These are phyloP conservation scores for Lates calcarifer DNA, from an alignment of 2,113 vertebrate species.

Conservation along the genomic window DNA sequence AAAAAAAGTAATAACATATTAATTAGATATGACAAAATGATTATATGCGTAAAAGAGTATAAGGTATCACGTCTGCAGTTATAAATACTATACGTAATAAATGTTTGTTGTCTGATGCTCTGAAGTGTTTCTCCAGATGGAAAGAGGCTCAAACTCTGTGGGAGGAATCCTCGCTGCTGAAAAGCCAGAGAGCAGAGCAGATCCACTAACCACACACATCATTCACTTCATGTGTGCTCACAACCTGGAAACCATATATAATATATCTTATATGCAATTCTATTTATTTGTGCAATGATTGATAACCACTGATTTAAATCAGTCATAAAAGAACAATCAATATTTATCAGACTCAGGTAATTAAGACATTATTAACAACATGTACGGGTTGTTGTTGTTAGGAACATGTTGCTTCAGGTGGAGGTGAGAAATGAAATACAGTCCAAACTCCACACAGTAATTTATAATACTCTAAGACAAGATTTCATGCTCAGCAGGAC, in stretches of 20 bases:
- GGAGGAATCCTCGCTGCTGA: slow-evolving; percentile 16
- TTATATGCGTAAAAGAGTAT: neutral
- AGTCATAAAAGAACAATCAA: neutral
- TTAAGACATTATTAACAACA: too few relatives aligned
- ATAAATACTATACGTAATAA: neutral
- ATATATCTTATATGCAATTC: neutral
- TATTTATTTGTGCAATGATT: neutral
- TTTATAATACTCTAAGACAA: too few relatives aligned
- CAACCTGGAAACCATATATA: neutral
- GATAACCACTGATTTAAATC: neutral
- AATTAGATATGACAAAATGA: neutral
- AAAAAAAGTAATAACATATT: neutral
- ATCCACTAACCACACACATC: slow-evolving; percentile 2
- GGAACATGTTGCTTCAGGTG: neutral
- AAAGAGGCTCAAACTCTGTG: neutral
- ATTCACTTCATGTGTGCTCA: neutral
- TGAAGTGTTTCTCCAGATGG: slow-evolving; percentile 25
- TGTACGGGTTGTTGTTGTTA: too few relatives aligned
- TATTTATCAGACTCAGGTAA: too few relatives aligned
- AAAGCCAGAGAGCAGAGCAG: slow-evolving; percentile 1
- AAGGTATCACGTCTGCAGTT: neutral
- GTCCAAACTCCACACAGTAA: too few relatives aligned
- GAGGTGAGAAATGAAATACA: neutral
- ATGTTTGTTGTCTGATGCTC: slow-evolving; percentile 5
- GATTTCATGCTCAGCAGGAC: too few relatives aligned